Evolutionary conservation across 2,888 invertebrate genomes (phyloP).

Genomic region (Coleophora deauratella): DNA sequence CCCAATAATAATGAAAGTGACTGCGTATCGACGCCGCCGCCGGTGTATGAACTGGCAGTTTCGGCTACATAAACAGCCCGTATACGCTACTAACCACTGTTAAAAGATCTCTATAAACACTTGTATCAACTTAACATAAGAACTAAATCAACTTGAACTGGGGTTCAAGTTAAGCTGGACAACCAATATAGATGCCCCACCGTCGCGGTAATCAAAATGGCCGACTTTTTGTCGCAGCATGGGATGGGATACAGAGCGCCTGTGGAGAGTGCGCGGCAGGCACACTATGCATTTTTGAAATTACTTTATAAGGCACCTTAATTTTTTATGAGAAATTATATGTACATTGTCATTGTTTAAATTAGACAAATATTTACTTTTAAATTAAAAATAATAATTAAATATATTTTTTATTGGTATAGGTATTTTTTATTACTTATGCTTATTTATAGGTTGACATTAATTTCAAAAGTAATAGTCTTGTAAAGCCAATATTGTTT

Average conservation of each 20-base stretch:
- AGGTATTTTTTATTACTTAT: no score
- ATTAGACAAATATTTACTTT: no score
- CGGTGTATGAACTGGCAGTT: constrained; percentile 73
- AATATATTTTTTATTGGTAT: no score
- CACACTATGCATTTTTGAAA: no score
- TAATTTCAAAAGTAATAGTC: no score
- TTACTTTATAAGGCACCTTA: no score
- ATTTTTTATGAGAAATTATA: no score
- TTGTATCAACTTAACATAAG: constrained; percentile 23
- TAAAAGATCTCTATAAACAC: constrained; percentile 18
- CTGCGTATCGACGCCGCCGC: constrained; percentile 64
- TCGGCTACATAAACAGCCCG: constrained; percentile 74
- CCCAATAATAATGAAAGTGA: constrained; percentile 75
- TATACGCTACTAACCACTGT: constrained; percentile 45
- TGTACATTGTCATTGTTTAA: no score
- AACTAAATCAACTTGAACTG: constrained; percentile 21
- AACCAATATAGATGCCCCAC: constrained; percentile 43
- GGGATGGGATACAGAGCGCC: constrained; percentile 9
- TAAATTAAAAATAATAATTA: no score
- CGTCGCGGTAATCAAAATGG: constrained; percentile 58
- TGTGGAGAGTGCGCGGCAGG: no score
- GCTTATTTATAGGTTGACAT: no score
- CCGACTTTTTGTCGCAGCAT: constrained; percentile 46
- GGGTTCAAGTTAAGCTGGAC: constrained; percentile 28
- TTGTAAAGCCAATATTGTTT: no score